Evolutionary conservation across 2,113 vertebrate genomes (phyloP), one percentile per base, ranked within the genome.

Genomic region (Corythoichthys intestinalis): DNA sequence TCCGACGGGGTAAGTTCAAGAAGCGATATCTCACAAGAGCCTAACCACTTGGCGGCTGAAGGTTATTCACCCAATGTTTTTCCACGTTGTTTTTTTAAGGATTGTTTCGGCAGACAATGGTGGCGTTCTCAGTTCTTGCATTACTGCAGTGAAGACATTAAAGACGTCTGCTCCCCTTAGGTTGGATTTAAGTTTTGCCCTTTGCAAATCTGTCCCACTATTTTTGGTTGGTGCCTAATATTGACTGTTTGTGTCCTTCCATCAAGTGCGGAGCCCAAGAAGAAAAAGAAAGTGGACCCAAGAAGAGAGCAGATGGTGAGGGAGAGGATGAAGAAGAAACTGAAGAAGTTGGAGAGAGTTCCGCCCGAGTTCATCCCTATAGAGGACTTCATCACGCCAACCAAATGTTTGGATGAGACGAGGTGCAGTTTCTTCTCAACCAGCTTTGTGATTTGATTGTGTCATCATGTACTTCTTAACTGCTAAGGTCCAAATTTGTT

Each of bases 231-330:
- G 17, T 8, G 6, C 2, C 28, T 56, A 28, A 28, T 28, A 7
- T 4, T 54, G 4, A 74, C 11, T 71, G 4, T 3, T 67, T 77
- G 50, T 75, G 10, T 74, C 78, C 15, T 52, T 20, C 34, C 44
- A n/a, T 47, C 41, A 15, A 99, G 97, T 87, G 94, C 92, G 44
- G 96, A 98, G 74, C 95, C 95, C 1, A 93, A 96, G 84, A 99
- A 97, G 83, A 99, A 98, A 82, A 99, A 98, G 84, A 98, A 93
- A 71, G 87, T 93, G 2, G 95, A 98, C 75, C 91, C 95, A 2
- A 94, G 37, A 73, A 92, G 91, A 75, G 97, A 98, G 3, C 89
- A 89, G 67, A 70, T 93, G 38, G 41, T 72, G 13, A 95, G 80
- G 77, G 96, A 99, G 0, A 94, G 96, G 3, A 76, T 99, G 88